Base-by-base conservation (phyloP, 2,888 invertebrate species). In the Timema cristinae region DNA sequence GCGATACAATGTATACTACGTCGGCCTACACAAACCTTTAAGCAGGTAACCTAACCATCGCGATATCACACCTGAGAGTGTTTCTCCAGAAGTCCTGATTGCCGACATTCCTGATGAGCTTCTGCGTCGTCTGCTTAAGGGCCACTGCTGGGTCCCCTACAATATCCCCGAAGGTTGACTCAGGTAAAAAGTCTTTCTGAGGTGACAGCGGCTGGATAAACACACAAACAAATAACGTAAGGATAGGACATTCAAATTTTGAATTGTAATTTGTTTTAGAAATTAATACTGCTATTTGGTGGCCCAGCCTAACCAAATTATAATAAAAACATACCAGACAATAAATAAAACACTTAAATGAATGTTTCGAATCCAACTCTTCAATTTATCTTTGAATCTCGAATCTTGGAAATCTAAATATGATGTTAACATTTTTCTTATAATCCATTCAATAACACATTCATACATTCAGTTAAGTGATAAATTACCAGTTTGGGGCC, bases 141-240 rank as follows among this genome's bases (percentile, higher is more conserved):
- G 81, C 77, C 74, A 79, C 79, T 5, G 82, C 81, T 7, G 83
- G 82, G 73, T 76, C 80, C 73, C 80, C 82, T 0, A 87, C 85
- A 73, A 86, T 85, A 68, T 71, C 66, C 11, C 67, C 63, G n/a
- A 72, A 68, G 51, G 69, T 67, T 50, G 73, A 49, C n/a, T 67
- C 50, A 16, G 74, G 75, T 11, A 73, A 61, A 67, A 77, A 75
- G 61, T 77, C 76, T 70, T 73, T 73, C 32, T 71, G 67, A 9
- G 75, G 75, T 48, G 75, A 66, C 32, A 73, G n/a, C 13, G 74
- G 74, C 74, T 74, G 71, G 16, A 54, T 68, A 16, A 48, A 51
- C 49, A 67, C 13, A 71, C 9, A 67, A 67, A 71, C 9, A 67
- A 67, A 50, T 68, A 47, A 49, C 15, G 11, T 52, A 47, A 8